Percentiles rank a stretch among this genome's conserved stretches.
These are phyloP conservation scores for Montifringilla adamsi DNA, from an alignment of 2,113 vertebrate species.

Conservation along the genomic window DNA sequence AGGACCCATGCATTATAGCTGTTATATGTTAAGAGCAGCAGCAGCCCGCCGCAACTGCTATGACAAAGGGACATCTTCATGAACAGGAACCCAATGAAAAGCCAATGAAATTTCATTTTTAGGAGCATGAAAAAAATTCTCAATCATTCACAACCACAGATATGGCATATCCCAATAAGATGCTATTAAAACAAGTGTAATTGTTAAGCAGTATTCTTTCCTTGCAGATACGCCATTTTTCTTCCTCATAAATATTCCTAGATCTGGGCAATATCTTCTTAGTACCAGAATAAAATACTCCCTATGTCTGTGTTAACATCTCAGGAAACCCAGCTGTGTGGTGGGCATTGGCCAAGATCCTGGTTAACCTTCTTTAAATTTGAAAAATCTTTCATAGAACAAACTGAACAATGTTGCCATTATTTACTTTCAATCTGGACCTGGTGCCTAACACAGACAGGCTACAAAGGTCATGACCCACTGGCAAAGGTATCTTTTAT, in stretches of 20 bases:
- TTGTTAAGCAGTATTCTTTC: conserved; percentile 10
- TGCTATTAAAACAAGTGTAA: conserved; percentile 35
- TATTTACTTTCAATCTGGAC: background rate
- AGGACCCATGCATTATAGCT: conserved; percentile 27
- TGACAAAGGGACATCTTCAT: conserved; percentile 22
- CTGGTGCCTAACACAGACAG: background rate
- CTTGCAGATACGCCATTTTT: background rate
- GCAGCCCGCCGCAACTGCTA: conserved; percentile 29
- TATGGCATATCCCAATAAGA: background rate
- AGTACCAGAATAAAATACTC: background rate
- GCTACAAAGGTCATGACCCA: background rate
- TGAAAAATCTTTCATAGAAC: background rate
- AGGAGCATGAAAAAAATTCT: conserved; percentile 45
- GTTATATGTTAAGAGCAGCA: conserved; percentile 1
- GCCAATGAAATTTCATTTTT: conserved; percentile 62
- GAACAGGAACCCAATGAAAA: conserved; percentile 22
- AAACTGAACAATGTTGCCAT: background rate
- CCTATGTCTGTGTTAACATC: background rate
- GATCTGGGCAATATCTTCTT: background rate
- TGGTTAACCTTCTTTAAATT: background rate
- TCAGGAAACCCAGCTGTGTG: background rate
- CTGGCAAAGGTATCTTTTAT: background rate
- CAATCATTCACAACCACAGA: conserved; percentile 33
- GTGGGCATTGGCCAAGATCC: background rate
- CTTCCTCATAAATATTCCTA: background rate